Percentiles rank a stretch among this genome's conserved stretches.
Evolutionary conservation across 2,888 invertebrate genomes (phyloP).

Genomic region (Girardia tigrina): DNA sequence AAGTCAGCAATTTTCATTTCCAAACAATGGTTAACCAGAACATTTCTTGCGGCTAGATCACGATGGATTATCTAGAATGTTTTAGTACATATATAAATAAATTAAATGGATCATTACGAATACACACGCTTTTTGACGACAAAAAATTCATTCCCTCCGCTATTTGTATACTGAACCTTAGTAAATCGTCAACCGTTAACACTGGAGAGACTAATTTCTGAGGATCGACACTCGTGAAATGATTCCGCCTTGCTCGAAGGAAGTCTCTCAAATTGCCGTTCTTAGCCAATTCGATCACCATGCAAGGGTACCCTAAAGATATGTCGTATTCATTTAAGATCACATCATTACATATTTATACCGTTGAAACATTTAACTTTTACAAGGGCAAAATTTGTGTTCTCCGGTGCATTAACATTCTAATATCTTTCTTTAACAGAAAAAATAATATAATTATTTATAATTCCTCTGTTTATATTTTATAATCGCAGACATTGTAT

Average conservation of each 20-base stretch:
- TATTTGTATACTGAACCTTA: constrained; percentile 88
- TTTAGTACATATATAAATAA: not conserved
- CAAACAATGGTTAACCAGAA: constrained; percentile 79
- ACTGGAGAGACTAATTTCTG: not conserved
- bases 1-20: constrained; percentile 95
- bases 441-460: too few species aligned
- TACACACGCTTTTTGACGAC: constrained; percentile 69
- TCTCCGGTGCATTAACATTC: too few species aligned
- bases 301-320: not conserved
- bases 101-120: not conserved
- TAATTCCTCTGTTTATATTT: too few species aligned
- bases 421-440: too few species aligned
- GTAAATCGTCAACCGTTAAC: constrained; percentile 61
- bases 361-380: too few species aligned
- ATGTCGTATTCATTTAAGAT: too few species aligned
- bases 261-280: constrained; percentile 83
- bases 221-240: constrained; percentile 21
- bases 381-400: too few species aligned
- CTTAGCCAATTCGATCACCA: constrained; percentile 53
- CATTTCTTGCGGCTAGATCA: constrained; percentile 89
- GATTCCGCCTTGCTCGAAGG: constrained; percentile 66
- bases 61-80: constrained; percentile 75
- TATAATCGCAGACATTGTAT: too few species aligned
- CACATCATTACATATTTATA: too few species aligned
- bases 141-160: constrained; percentile 95